These are phyloP conservation scores for Sogatella furcifera DNA, from an alignment of 1,140 invertebrate species.

Conservation along the genomic window DNA sequence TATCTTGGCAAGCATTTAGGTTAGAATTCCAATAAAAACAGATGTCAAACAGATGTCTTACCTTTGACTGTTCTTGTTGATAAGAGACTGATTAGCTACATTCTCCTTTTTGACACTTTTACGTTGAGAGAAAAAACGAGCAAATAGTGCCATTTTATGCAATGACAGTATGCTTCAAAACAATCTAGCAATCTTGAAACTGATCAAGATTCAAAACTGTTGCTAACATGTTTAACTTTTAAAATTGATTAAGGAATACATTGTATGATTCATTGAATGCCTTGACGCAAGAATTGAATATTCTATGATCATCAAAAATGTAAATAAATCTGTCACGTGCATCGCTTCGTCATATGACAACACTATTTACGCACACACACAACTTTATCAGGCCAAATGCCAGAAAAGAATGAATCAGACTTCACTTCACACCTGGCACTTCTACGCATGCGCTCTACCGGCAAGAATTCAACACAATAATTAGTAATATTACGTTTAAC, in stretches of 20 bases:
- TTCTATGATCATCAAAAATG: neutral
- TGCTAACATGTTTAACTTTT: neutral
- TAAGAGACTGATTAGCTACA: no score
- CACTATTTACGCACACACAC: neutral
- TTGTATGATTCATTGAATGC: neutral
- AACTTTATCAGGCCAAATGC: no score
- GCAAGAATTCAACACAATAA: no score
- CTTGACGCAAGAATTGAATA: neutral
- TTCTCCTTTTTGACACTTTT: conserved; percentile 1
- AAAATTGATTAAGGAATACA: neutral
- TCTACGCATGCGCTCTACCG: no score
- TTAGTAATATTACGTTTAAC: no score
- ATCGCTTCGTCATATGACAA: neutral
- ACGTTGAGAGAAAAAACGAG: conserved; percentile 1
- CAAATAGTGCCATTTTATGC: conserved; percentile 1
- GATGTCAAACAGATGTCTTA: neutral
- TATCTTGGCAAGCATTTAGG: neutral
- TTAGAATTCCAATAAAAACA: neutral
- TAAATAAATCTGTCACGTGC: neutral
- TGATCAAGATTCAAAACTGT: neutral
- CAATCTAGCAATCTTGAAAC: neutral
- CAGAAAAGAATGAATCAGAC: no score
- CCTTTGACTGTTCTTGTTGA: neutral
- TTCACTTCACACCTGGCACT: no score
- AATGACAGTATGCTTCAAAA: no score